Evolutionary conservation across 2,113 vertebrate genomes (phyloP), one percentile per base, ranked within the genome.

Genomic region (Erythrocercus mccallii): DNA sequence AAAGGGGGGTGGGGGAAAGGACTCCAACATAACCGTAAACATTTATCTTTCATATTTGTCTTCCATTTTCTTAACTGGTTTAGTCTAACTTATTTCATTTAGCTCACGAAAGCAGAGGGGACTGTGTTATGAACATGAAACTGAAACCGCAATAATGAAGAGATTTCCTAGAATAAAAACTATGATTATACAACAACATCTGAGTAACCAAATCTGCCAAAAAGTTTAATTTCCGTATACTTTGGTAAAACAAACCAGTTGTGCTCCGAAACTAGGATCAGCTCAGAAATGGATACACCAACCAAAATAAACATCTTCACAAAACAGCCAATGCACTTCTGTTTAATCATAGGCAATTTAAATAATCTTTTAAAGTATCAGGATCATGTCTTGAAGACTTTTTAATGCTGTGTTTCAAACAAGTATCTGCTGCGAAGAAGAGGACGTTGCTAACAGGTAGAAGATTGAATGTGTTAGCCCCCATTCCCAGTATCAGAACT

Each of bases 161-260:
- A 96, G 96, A 97, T 97, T 98, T 96, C 97, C 97, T 96, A 97
- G 97, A 97, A 97, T 96, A 92, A 97, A 97, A 97, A 95, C 47
- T 86, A 95, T 83, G 94, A 98, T 97, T 97, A 95, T 93, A 97
- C 95, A 97, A 94, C 96, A 95, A 96, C 95, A 97, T 97, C 84
- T 79, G 96, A 97, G 96, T 95, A 97, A 97, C 95, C 95, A 96
- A 96, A 97, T 94, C 97, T 97, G 96, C 92, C 88, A 88, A 90
- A 97, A 35, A 85, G 95, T 97, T 97, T 97, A 96, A 97, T 96
- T 97, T 96, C 96, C 95, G 72, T 96, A 93, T 57, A 40, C 92
- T 85, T 70, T 82, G 94, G 94, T 92, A 95, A 93, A 97, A 96
- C 95, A 85, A 96, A 96, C 90, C 92, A 79, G 86, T 97, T 86